phyloP scores from a whole-genome alignment of 2,113 vertebrate species.

The Phasianus colchicus region DNA sequence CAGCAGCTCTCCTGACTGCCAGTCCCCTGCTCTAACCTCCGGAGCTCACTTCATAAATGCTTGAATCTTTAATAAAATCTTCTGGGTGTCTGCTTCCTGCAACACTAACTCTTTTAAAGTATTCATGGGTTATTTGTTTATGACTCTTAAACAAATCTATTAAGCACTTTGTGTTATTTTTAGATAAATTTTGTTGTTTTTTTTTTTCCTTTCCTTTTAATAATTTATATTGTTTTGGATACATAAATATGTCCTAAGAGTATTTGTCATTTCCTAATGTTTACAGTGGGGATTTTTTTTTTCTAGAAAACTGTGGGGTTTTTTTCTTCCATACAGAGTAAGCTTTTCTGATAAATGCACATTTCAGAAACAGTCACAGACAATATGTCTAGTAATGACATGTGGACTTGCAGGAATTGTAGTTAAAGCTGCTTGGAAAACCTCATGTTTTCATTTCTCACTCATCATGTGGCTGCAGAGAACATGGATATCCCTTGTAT shows the following conservation, averaged over 20 bases:
- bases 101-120: conserved; percentile 63
- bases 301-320: neutral
- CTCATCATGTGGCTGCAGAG: conserved; percentile 1
- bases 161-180: conserved; percentile 66
- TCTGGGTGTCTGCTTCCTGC: conserved; percentile 62
- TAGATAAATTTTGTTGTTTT: conserved; percentile 46
- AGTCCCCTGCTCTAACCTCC: conserved; percentile 41
- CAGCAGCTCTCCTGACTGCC: neutral
- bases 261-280: conserved; percentile 72
- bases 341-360: neutral
- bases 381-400: conserved; percentile 19
- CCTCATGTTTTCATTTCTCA: conserved; percentile 20
- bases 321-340: conserved; percentile 14
- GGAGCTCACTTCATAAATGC: conserved; percentile 40
- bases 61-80: conserved; percentile 72
- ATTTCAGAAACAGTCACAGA: conserved; percentile 40
- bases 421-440: neutral
- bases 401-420: conserved; percentile 16
- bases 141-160: conserved; percentile 72
- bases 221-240: conserved; percentile 75
- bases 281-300: conserved; percentile 60
- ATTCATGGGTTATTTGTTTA: conserved; percentile 76
- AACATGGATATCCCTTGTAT: neutral
- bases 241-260: conserved; percentile 73
- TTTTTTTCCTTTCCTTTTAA: conserved; percentile 34